These are phyloP conservation scores for Scrobipalpa costella DNA, from an alignment of 2,888 invertebrate species.

Conservation along the genomic window DNA sequence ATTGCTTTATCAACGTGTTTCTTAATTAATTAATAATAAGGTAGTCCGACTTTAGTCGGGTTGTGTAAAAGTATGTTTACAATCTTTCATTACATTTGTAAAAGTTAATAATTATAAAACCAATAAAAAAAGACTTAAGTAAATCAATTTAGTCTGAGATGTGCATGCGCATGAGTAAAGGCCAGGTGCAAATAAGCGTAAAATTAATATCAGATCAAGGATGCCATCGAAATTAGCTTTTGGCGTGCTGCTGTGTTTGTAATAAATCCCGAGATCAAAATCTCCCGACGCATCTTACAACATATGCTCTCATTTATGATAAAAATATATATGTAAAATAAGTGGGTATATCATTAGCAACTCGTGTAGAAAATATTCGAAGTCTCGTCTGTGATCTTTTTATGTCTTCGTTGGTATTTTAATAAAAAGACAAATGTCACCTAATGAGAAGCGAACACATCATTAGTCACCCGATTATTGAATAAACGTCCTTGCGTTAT, in stretches of 20 bases:
- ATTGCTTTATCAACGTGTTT: too few relatives aligned
- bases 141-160: slow-evolving; percentile 6
- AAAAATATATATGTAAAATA: neutral
- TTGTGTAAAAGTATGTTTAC: neutral
- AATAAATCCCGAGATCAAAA: slow-evolving; percentile 17
- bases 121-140: neutral
- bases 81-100: neutral
- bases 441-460: slow-evolving; percentile 28
- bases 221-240: slow-evolving; percentile 54
- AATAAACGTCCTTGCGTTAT: slow-evolving; percentile 52
- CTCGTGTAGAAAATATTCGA: slow-evolving; percentile 11
- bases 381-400: slow-evolving; percentile 13
- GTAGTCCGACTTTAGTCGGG: too few relatives aligned
- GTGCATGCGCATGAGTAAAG: slow-evolving; percentile 41
- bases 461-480: slow-evolving; percentile 36
- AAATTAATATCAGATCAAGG: slow-evolving; percentile 71
- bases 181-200: slow-evolving; percentile 64
- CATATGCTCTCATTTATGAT: neutral
- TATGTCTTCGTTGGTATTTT: slow-evolving; percentile 19
- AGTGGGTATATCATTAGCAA: neutral
- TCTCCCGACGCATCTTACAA: slow-evolving; percentile 13
- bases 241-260: slow-evolving; percentile 33
- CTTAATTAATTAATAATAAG: too few relatives aligned
- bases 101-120: neutral
- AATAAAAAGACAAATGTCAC: slow-evolving; percentile 26